Evolutionary conservation across 2,888 invertebrate genomes (phyloP), one percentile per base, ranked within the genome.

Genomic region (Thysanoteuthis rhombus): DNA sequence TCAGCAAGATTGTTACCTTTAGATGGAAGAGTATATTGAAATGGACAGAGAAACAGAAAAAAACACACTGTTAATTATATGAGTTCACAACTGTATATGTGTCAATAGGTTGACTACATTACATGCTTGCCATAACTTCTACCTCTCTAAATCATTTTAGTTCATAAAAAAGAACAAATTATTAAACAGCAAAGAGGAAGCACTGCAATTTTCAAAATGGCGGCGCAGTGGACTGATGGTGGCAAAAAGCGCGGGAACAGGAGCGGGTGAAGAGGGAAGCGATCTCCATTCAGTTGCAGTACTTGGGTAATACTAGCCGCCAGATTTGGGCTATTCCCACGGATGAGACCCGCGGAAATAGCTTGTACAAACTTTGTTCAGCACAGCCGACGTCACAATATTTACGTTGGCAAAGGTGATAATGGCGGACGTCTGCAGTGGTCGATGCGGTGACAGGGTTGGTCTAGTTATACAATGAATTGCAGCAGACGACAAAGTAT

Each of bases 251-350:
- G 75, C 75, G n/a, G n/a, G 75, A 36, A 75, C 75, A 36, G 75
- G 75, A 75, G 75, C 75, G n/a, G n/a, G 75, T n/a, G 75, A 75
- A 36, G 75, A n/a, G 16, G n/a, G 75, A 75, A 75, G 1, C 19
- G 75, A n/a, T 75, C n/a, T n/a, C 75, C 36, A 75, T 75, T 75
- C 75, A 75, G 75, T 36, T n/a, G 75, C 12, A 10, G 12, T 75
- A 75, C 75, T 92, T 92, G 32, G 40, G 92, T 92, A 92, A 92
- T 92, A n/a, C 92, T 45, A 92, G 39, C 32, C n/a, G n/a, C 45
- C 32, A 45, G 32, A 92, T 92, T 92, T 45, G 92, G 92, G 92
- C 40, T 92, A 40, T 92, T 92, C 92, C 92, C 92, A 92, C 92
- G 92, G 42, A 92, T 42, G 42, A 45, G 92, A 4, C 45, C 38